Evolutionary conservation across 2,888 invertebrate species (phyloP).

Genomic region (Rhagonycha lutea): DNA sequence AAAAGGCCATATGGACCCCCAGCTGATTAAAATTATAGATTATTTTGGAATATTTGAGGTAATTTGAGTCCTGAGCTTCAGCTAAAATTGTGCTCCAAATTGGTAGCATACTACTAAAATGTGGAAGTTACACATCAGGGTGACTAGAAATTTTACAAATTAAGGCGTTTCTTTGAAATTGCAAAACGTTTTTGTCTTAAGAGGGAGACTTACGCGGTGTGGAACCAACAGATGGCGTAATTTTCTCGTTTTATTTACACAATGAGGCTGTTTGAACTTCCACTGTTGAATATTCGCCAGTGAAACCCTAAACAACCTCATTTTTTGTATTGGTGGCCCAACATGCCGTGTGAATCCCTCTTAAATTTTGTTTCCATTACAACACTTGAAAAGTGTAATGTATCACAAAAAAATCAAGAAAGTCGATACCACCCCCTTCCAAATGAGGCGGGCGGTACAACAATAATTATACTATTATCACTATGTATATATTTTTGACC

Average conservation of each 20-base stretch:
- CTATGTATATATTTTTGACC: constrained; percentile 9
- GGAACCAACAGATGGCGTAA: no score
- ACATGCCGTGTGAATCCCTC: no score
- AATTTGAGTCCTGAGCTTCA: neutral
- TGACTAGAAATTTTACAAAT: neutral
- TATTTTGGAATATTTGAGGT: neutral
- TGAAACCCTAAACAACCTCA: no score
- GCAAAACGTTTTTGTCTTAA: neutral
- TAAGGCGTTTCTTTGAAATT: neutral
- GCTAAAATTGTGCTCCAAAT: neutral
- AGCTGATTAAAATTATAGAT: neutral
- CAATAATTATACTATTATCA: constrained; percentile 6
- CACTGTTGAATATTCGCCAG: no score
- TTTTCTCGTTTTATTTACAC: no score
- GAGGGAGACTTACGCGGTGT: no score
- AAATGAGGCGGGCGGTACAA: neutral
- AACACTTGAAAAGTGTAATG: neutral
- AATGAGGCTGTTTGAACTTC: no score
- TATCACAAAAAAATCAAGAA: neutral
- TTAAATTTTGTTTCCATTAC: neutral
- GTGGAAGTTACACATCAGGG: neutral
- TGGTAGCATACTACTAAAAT: neutral
- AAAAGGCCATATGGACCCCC: neutral
- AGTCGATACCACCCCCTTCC: neutral
- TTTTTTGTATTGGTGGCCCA: no score